Conservation (phyloP, 2,797 vertebrate species). For the Avahi laniger region DNA sequence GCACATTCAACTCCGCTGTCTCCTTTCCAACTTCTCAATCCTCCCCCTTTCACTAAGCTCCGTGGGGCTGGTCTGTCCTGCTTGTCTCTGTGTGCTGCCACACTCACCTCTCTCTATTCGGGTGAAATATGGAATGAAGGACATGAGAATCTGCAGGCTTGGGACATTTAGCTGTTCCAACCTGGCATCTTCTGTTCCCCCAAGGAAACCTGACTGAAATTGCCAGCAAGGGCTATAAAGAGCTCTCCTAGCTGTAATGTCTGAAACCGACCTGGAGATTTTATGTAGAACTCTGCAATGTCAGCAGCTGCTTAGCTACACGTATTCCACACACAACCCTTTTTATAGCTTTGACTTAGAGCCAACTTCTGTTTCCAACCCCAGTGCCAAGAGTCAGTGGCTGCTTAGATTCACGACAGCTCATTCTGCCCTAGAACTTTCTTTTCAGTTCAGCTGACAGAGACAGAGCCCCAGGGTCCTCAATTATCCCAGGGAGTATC, state of each 20-base stretch:
- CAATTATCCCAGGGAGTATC: conserved; percentile 9
- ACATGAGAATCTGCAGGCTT: not conserved
- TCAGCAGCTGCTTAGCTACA: conserved; percentile 62
- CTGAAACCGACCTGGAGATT: conserved; percentile 65
- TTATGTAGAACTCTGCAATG: conserved; percentile 59
- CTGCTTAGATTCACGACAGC: conserved; percentile 57
- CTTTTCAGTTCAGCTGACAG: conserved; percentile 55
- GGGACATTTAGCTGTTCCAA: conserved; percentile 25
- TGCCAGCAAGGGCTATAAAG: conserved; percentile 52
- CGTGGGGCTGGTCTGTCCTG: not conserved
- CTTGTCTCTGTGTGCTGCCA: not conserved
- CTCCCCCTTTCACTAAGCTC: not conserved
- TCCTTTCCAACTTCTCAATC: not conserved
- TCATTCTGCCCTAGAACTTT: conserved; percentile 66
- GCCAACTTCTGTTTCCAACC: conserved; percentile 69
- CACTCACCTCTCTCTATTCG: not conserved
- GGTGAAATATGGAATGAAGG: conserved; percentile 33
- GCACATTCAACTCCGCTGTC: not conserved
- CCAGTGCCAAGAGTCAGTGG: conserved; percentile 56
- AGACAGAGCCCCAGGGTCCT: not conserved
- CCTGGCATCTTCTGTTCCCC: conserved; percentile 38
- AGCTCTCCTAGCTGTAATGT: conserved; percentile 48
- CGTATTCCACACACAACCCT: conserved; percentile 30
- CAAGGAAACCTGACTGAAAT: conserved; percentile 34
- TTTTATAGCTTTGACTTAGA: conserved; percentile 71